Base-by-base conservation (phyloP, 2,888 invertebrate species). In the Campaea margaritaria region DNA sequence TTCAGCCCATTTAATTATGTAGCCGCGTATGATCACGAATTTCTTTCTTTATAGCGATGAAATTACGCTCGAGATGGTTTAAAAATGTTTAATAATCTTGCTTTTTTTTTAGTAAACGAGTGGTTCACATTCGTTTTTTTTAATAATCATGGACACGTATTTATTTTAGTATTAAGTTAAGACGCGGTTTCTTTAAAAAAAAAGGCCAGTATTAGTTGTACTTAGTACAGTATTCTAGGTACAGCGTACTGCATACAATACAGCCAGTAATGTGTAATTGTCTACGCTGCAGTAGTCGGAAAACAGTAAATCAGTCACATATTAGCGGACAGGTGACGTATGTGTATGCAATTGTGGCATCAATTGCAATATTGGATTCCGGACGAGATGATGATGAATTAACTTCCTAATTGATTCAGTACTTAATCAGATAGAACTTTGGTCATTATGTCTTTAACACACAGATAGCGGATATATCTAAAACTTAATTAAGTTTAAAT, bases 1-100 rank as follows among this genome's bases (percentile, higher is more conserved):
- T 72, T 70, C 41, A 70, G 72, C 70, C 76, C 78, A 74, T 77
- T 88, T 83, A 88, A 87, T 87, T 84, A 88, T 87, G 83, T 70
- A 87, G 76, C 79, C 77, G 70, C 70, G 73, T 75, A 83, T 85
- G 74, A 85, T 82, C 79, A 74, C 68, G 69, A 67, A 77, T 76
- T 77, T 79, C 31, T 31, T 31, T 1, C 31, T 7, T 31, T 9
- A 31, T 21, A 21, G 21, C 21, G 21, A 5, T 21, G 5, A 21
- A 21, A 21, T 21, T 21, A 21, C 21, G 5, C 5, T 21, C 5
- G 21, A 2, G 21, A 31, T 3, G 9, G 31, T 10, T 31, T 3
- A 9, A 9, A 5, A 27, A 27, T 27, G 2, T 27, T 27, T 27
- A 27, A 27, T 27, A 27, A 5, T 5, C 27, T 27, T 27, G n/a